These are phyloP conservation scores for Omphaloscelis lunosa DNA, from an alignment of 2,888 invertebrate genomes.

Conservation along the genomic window DNA sequence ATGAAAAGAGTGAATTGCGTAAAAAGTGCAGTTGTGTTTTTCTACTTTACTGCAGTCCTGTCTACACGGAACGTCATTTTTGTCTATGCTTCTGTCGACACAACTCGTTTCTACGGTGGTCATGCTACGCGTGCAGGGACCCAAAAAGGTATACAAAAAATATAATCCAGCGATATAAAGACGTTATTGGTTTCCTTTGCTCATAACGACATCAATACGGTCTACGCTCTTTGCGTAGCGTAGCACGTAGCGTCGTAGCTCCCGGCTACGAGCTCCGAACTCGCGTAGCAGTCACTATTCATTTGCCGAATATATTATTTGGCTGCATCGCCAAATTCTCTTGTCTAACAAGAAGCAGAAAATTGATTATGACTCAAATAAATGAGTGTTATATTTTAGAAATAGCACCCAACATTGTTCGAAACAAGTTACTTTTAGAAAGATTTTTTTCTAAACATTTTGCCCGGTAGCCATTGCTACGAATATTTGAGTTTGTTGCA, in stretches of 20 bases:
- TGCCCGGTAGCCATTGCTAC: not conserved
- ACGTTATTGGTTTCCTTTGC: slow-evolving; percentile 42
- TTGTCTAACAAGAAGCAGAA: slow-evolving; percentile 33
- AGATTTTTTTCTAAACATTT: slow-evolving; percentile 1
- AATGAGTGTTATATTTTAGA: slow-evolving; percentile 9
- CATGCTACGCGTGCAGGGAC: too few relatives aligned
- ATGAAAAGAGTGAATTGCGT: too few relatives aligned
- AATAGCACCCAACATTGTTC: not conserved
- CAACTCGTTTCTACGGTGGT: too few relatives aligned
- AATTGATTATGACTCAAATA: slow-evolving; percentile 32
- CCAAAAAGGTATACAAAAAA: slow-evolving; percentile 10
- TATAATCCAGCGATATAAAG: slow-evolving; percentile 18
- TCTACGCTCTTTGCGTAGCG: slow-evolving; percentile 33
- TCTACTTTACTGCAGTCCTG: too few relatives aligned
- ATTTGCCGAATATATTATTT: slow-evolving; percentile 46
- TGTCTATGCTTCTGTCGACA: too few relatives aligned
- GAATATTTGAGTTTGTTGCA: not conserved
- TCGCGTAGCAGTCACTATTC: slow-evolving; percentile 47
- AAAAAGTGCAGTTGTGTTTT: too few relatives aligned
- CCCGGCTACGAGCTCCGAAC: slow-evolving; percentile 65
- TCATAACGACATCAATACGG: slow-evolving; percentile 37
- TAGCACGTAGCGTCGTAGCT: slow-evolving; percentile 58
- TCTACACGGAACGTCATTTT: too few relatives aligned
- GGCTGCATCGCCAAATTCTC: slow-evolving; percentile 50
- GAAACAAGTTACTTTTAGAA: not conserved